Conservation (phyloP, 2,113 vertebrate species). For the Bettongia penicillata region DNA sequence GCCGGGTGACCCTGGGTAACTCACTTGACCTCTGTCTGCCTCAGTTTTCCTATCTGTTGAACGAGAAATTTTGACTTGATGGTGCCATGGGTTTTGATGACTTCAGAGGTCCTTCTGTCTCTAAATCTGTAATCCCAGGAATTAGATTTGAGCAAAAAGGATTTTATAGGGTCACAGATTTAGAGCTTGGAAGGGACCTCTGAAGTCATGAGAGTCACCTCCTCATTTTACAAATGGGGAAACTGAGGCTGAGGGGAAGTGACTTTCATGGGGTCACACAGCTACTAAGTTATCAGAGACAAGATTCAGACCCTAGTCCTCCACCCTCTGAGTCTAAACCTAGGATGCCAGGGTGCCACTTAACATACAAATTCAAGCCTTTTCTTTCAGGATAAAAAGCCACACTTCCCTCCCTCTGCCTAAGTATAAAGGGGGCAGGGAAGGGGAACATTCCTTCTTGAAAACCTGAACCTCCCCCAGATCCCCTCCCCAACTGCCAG, state of each 20-base stretch:
- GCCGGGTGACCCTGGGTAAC: background rate
- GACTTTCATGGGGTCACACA: background rate
- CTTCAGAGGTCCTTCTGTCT: background rate
- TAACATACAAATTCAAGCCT: background rate
- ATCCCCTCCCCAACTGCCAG: slow-evolving; percentile 15
- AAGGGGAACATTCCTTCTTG: slow-evolving; percentile 57
- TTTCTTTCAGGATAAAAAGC: background rate
- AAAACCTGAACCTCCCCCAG: slow-evolving; percentile 42
- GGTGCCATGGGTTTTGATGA: too few species aligned
- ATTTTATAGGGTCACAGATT: too few species aligned
- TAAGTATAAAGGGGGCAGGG: background rate
- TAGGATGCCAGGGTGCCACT: background rate
- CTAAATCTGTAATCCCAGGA: background rate
- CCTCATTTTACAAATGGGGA: background rate
- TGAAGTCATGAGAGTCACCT: background rate
- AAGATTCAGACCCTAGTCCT: background rate
- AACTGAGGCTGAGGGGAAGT: background rate
- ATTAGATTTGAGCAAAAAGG: background rate
- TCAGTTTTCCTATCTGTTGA: background rate
- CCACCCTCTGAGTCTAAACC: background rate
- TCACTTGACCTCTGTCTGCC: background rate
- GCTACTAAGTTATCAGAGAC: background rate
- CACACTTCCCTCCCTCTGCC: background rate
- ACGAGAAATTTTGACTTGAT: background rate
- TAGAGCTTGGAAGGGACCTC: background rate